phyloP scores from a whole-genome alignment of 1,140 invertebrate species.

The Brachionus manjavacas region DNA sequence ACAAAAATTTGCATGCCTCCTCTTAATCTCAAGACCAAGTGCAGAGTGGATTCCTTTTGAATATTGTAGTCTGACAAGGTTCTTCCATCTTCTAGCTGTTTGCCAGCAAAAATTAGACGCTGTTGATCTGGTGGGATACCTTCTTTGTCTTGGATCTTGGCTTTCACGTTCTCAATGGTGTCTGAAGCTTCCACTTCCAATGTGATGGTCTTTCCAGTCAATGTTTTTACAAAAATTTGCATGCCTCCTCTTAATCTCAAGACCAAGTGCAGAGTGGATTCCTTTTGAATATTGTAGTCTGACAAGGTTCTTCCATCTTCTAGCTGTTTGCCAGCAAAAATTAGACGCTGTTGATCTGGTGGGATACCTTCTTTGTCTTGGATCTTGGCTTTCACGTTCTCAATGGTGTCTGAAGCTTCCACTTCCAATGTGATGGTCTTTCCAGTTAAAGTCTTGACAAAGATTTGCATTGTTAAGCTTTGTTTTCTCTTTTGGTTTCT shows the following conservation, averaged over 20 bases:
- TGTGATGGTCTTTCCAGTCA: constrained; percentile 41
- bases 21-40: constrained; percentile 54
- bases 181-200: constrained; percentile 40
- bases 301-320: constrained; percentile 64
- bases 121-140: constrained; percentile 51
- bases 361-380: constrained; percentile 66
- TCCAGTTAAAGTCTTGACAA: constrained; percentile 41
- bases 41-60: constrained; percentile 44
- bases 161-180: constrained; percentile 75
- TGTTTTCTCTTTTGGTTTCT: not conserved
- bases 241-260: constrained; percentile 69
- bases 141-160: constrained; percentile 76
- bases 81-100: constrained; percentile 62
- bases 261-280: constrained; percentile 43
- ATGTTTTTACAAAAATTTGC: constrained; percentile 43
- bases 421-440: constrained; percentile 42
- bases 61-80: constrained; percentile 62
- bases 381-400: constrained; percentile 88
- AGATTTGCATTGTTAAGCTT: constrained; percentile 39
- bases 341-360: constrained; percentile 45
- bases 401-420: constrained; percentile 49
- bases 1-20: constrained; percentile 66
- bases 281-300: constrained; percentile 58
- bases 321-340: constrained; percentile 57
- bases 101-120: constrained; percentile 54